Evolutionary conservation across 2,888 invertebrate genomes (phyloP).

Genomic region (Phortica okadai): DNA sequence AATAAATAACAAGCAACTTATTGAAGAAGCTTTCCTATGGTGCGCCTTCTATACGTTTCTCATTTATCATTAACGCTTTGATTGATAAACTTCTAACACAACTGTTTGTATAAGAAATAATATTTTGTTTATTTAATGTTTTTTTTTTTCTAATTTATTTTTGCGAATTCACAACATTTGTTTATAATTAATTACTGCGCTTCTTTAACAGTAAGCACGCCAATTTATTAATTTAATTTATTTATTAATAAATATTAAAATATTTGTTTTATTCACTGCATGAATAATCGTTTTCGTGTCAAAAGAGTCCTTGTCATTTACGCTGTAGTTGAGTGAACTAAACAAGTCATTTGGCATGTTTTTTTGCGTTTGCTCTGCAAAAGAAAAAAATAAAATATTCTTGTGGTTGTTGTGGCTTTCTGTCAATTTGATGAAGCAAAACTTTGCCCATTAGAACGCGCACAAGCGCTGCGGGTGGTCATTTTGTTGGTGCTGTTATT

Average conservation of each 20-base stretch:
- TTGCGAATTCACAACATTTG: neutral
- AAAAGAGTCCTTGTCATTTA: slow-evolving; percentile 54
- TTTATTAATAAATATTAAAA: slow-evolving; percentile 12
- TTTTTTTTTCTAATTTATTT: neutral
- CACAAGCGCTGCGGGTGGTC: neutral
- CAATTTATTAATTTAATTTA: slow-evolving; percentile 7
- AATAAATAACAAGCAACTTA: slow-evolving; percentile 43
- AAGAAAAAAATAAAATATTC: too few relatives aligned
- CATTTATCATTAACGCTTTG: slow-evolving; percentile 21
- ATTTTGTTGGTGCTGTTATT: neutral
- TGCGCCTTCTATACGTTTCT: neutral
- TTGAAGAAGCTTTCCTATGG: slow-evolving; percentile 37
- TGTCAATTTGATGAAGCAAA: neutral
- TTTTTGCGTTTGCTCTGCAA: too few relatives aligned
- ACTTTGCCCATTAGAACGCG: neutral
- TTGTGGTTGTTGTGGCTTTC: neutral
- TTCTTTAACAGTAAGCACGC: slow-evolving; percentile 45
- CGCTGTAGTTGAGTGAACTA: slow-evolving; percentile 50
- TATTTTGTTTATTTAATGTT: neutral
- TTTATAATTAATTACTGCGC: slow-evolving; percentile 56
- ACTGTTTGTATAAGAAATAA: slow-evolving; percentile 4
- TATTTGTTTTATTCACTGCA: slow-evolving; percentile 5
- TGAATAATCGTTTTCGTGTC: slow-evolving; percentile 41
- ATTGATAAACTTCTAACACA: slow-evolving; percentile 9
- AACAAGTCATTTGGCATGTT: neutral